Evolutionary conservation across 2,797 vertebrate genomes (phyloP).

Genomic region (Coregonus ussuriensis): DNA sequence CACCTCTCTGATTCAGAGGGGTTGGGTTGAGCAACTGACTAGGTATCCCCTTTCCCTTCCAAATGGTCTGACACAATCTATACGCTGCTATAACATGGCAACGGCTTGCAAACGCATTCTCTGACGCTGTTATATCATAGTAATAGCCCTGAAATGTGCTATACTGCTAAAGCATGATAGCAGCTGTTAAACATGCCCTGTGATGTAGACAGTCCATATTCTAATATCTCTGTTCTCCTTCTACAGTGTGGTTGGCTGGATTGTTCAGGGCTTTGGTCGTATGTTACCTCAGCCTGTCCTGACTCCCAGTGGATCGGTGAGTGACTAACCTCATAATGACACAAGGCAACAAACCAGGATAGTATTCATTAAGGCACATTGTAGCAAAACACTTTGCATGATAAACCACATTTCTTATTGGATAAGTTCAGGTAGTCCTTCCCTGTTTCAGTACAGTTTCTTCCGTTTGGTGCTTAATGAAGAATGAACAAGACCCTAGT

Average conservation of each 20-base stretch:
- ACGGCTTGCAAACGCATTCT: neutral
- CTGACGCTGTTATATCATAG: neutral
- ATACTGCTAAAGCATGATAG: neutral
- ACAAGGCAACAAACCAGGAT: neutral
- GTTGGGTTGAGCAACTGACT: no score
- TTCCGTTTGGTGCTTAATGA: neutral
- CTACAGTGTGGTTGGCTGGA: slow-evolving; percentile 76
- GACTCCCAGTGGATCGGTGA: slow-evolving; percentile 61
- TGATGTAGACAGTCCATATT: neutral
- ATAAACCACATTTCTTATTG: no score
- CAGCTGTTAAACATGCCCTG: neutral
- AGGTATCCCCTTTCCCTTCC: neutral
- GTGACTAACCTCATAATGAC: slow-evolving; percentile 10
- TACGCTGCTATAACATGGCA: neutral
- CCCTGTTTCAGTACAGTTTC: neutral
- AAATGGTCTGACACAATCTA: neutral
- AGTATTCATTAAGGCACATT: no score
- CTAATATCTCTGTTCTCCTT: slow-evolving; percentile 21
- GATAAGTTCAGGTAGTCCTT: no score
- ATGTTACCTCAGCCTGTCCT: slow-evolving; percentile 83
- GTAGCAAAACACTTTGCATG: no score
- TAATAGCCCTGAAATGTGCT: neutral
- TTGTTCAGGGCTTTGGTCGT: slow-evolving; percentile 79
- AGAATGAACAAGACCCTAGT: neutral
- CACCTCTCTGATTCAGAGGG: no score